Conservation (phyloP, 2,113 vertebrate genomes). For the Machaerirhynchus nigripectus region DNA sequence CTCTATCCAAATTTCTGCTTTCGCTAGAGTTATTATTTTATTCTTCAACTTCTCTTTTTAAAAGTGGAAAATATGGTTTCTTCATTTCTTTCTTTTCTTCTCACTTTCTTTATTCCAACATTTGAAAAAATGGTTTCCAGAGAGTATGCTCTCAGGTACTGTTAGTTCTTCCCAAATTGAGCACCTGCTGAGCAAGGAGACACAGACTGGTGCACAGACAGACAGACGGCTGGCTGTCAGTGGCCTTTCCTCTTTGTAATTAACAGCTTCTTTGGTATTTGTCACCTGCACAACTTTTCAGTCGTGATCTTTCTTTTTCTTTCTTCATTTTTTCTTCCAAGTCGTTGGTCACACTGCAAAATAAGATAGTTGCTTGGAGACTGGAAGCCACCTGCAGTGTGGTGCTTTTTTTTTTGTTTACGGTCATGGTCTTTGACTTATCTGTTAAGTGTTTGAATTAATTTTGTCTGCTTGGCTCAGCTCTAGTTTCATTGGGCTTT, state of each 20-base stretch:
- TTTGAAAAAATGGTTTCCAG: not conserved
- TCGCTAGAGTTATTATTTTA: not conserved
- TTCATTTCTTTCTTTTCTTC: not conserved
- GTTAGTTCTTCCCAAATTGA: not conserved
- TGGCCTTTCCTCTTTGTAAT: not conserved
- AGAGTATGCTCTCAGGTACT: not conserved
- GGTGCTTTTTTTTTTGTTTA: not conserved
- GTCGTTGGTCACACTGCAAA: not conserved
- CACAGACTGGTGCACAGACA: not conserved
- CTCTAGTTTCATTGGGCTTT: not conserved
- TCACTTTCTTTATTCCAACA: not conserved
- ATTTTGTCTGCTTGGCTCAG: not conserved
- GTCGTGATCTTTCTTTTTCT: not conserved
- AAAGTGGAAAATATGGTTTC: not conserved
- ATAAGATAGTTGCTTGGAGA: not conserved
- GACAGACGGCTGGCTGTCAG: not conserved
- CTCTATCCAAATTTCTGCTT: not conserved
- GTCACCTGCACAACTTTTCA: not conserved
- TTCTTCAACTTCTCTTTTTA: not conserved
- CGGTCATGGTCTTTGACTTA: not conserved
- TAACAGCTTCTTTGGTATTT: not conserved
- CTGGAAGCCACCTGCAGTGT: not conserved
- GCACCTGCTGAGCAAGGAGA: not conserved
- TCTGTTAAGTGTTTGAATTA: not conserved
- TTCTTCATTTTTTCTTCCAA: not conserved